Evolutionary conservation across 2,113 vertebrate species (phyloP).

Genomic region (Seriola rivoliana): DNA sequence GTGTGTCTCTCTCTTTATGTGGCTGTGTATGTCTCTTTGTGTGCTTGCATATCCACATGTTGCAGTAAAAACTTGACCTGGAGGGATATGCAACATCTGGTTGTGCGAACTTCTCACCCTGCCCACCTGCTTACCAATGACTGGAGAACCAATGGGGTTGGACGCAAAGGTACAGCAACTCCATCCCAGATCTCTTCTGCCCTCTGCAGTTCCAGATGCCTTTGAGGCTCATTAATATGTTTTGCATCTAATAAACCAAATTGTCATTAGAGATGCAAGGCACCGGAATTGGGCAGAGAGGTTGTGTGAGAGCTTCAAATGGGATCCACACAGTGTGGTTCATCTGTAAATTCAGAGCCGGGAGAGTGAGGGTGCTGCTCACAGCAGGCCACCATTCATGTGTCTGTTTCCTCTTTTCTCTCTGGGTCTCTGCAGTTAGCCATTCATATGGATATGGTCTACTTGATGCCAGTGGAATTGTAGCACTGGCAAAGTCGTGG

Average conservation of each 20-base stretch:
- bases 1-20: not conserved
- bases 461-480: slow-evolving; percentile 93
- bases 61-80: slow-evolving; percentile 95
- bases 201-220: slow-evolving; percentile 18
- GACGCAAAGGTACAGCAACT: slow-evolving; percentile 90
- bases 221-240: slow-evolving; percentile 15
- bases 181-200: slow-evolving; percentile 13
- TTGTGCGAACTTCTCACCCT: slow-evolving; percentile 94
- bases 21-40: slow-evolving; percentile 16
- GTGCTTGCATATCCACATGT: slow-evolving; percentile 18
- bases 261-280: slow-evolving; percentile 2
- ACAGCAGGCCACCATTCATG: slow-evolving; percentile 52
- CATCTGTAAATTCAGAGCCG: slow-evolving; percentile 16
- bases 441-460: slow-evolving; percentile 97
- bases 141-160: slow-evolving; percentile 95
- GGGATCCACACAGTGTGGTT: not conserved
- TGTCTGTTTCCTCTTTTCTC: slow-evolving; percentile 12
- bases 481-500: slow-evolving; percentile 92
- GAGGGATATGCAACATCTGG: slow-evolving; percentile 99
- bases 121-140: slow-evolving; percentile 93
- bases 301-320: slow-evolving; percentile 4
- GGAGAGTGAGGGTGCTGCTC: slow-evolving; percentile 3
- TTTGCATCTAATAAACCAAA: slow-evolving; percentile 23
- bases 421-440: slow-evolving; percentile 88
- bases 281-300: not conserved